Evolutionary conservation across 2,113 vertebrate species (phyloP), one percentile per base, ranked within the genome.

Genomic region (Planiliza haematocheilus): DNA sequence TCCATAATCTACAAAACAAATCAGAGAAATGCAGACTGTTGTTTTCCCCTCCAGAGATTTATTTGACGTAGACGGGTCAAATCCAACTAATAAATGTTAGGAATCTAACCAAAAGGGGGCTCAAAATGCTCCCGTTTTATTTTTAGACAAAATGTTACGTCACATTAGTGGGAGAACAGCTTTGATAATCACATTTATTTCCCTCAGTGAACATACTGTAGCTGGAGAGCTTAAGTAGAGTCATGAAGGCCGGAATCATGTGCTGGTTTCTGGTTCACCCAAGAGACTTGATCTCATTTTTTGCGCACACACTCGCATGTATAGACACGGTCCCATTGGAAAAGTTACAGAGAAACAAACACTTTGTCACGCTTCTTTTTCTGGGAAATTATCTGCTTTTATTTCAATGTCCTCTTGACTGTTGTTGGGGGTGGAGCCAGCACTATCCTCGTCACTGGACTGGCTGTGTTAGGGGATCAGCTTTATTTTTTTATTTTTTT

Each of bases 121-220:
- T 85, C 66, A 76, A 43, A 61, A 66, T 50, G 42, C 75, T 79
- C 36, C 53, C 1, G 53, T 70, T 80, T 82, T 85, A 87, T 89
- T 91, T 92, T 91, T 89, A 84, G 85, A 73, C 1, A 1, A 52
- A 59, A 57, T 50, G 62, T 87, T 85, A 81, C 60, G 16, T 88
- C 79, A 87, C 58, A 37, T 66, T 61, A 42, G 79, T 43, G 61
- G 67, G 43, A 74, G 76, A 86, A 77, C 70, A 85, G 76, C 79
- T 79, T 58, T 62, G 52, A 83, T 83, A 83, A 88, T 90, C 88
- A 86, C 82, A 90, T 89, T 81, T 87, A 82, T 88, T 85, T 85
- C 66, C 76, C 68, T 62, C 50, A 50, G 56, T 74, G 77, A 86
- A 70, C 74, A 70, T 69, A 77, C 46, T 74, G 63, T 56, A 60